phyloP scores from a whole-genome alignment of 2,888 invertebrate species.

The Heliothis peltigera region DNA sequence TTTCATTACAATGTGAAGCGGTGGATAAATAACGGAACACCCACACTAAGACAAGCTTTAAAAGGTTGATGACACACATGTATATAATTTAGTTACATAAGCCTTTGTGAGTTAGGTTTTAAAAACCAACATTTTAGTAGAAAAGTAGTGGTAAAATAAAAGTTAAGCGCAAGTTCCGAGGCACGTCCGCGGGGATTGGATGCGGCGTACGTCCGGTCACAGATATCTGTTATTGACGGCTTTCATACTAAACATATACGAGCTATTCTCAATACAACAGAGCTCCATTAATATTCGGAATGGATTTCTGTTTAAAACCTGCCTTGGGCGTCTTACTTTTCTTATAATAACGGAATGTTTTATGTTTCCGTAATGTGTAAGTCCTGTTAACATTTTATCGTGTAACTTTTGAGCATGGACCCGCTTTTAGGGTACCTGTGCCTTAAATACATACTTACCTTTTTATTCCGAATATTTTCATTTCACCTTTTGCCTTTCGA shows the following conservation, averaged over 20 bases:
- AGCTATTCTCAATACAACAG: conserved; percentile 34
- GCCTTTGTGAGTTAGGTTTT: neutral
- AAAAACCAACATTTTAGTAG: conserved; percentile 1
- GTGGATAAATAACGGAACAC: neutral
- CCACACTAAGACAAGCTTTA: neutral
- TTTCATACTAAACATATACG: conserved; percentile 41
- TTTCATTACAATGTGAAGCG: neutral
- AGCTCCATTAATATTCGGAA: conserved; percentile 65
- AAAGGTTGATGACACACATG: neutral
- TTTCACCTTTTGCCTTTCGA: conserved; percentile 20
- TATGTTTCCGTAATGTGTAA: conserved; percentile 42
- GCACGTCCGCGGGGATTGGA: conserved; percentile 37
- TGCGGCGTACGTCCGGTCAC: conserved; percentile 41
- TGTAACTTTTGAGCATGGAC: conserved; percentile 24
- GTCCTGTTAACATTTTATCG: conserved; percentile 34
- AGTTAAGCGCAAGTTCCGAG: conserved; percentile 42
- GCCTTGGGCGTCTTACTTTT: conserved; percentile 54
- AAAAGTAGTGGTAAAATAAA: conserved; percentile 9
- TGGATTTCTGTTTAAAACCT: conserved; percentile 62
- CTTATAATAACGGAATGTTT: conserved; percentile 55
- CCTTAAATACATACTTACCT: conserved; percentile 23
- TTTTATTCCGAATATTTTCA: conserved; percentile 7
- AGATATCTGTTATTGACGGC: conserved; percentile 58
- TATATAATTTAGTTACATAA: neutral
- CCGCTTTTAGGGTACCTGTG: conserved; percentile 13